Evolutionary conservation across 2,888 invertebrate genomes (phyloP).

Genomic region (Lutraria lutraria): DNA sequence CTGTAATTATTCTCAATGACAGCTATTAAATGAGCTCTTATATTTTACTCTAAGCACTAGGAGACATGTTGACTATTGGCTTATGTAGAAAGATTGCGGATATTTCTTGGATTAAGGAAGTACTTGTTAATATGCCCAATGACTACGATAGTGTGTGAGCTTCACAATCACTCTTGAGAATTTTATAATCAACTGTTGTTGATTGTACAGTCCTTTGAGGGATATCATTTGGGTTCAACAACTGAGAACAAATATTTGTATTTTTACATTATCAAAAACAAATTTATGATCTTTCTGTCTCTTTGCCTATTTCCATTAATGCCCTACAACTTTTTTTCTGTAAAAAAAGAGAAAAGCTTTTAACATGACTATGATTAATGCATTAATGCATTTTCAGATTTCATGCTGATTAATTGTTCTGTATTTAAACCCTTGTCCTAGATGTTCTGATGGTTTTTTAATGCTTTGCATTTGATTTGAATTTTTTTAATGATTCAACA

Average conservation of each 20-base stretch:
- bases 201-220: background rate
- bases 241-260: background rate
- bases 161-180: background rate
- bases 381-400: too few species aligned
- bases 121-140: background rate
- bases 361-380: too few species aligned
- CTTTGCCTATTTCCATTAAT: too few species aligned
- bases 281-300: too few species aligned
- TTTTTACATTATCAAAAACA: background rate
- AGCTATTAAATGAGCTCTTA: background rate
- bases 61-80: background rate
- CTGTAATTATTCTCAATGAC: background rate
- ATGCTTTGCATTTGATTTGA: too few species aligned
- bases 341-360: too few species aligned
- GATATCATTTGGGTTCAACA: background rate
- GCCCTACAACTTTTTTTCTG: too few species aligned
- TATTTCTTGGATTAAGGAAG: background rate
- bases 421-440: too few species aligned
- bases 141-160: background rate
- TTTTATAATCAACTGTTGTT: background rate
- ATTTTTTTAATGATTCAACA: too few species aligned
- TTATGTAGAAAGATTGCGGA: background rate
- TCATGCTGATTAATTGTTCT: too few species aligned
- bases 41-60: background rate
- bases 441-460: too few species aligned